These are phyloP conservation scores for Drosophila neonasuta DNA, from an alignment of 2,888 invertebrate species.

Conservation along the genomic window DNA sequence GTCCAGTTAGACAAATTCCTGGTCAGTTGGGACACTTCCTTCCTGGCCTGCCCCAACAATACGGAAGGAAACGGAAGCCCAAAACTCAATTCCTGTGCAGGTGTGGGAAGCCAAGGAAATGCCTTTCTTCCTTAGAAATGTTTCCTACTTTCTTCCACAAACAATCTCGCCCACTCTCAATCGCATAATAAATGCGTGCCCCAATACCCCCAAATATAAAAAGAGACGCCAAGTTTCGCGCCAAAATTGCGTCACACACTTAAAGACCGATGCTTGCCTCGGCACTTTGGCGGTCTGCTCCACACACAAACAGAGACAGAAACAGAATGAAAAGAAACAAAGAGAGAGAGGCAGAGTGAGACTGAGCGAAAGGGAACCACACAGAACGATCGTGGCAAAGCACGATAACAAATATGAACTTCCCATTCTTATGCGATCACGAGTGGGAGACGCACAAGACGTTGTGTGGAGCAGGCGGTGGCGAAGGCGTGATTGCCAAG, in stretches of 20 bases:
- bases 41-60: not conserved
- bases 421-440: constrained; percentile 58
- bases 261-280: constrained; percentile 43
- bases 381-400: constrained; percentile 69
- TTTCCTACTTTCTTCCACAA: not conserved
- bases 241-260: constrained; percentile 74
- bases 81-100: constrained; percentile 37
- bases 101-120: constrained; percentile 18
- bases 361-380: constrained; percentile 47
- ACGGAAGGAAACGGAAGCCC: constrained; percentile 53
- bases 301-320: constrained; percentile 20
- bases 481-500: constrained; percentile 17
- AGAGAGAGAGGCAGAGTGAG: constrained; percentile 18
- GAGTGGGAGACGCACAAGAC: constrained; percentile 58
- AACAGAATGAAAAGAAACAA: constrained; percentile 12
- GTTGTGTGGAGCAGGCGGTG: constrained; percentile 12
- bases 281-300: constrained; percentile 64
- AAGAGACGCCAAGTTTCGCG: constrained; percentile 75
- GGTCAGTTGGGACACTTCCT: constrained; percentile 24
- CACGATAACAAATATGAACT: constrained; percentile 70
- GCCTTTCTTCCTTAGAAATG: not conserved
- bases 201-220: constrained; percentile 41
- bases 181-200: constrained; percentile 45
- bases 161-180: not conserved
- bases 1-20: constrained; percentile 26